Evolutionary conservation across 2,888 invertebrate genomes (phyloP).

Genomic region (Nomada ferruginata): DNA sequence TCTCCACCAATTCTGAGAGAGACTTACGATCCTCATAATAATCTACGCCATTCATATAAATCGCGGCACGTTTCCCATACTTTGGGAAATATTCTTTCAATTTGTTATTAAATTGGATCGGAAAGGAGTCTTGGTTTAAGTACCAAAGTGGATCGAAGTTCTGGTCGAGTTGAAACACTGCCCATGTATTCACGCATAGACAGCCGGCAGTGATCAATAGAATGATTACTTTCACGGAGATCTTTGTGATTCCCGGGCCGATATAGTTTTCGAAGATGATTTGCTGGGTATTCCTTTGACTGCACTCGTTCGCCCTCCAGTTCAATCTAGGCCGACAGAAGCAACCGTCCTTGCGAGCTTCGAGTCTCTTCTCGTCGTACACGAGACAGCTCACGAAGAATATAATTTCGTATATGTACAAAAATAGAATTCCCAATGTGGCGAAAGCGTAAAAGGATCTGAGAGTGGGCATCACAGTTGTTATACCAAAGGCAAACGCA

Average conservation of each 20-base stretch:
- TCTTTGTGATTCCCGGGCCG: conserved; percentile 81
- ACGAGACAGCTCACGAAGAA: conserved; percentile 85
- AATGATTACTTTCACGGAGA: conserved; percentile 81
- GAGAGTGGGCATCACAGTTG: conserved; percentile 85
- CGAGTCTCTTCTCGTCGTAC: conserved; percentile 83
- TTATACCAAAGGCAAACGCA: conserved; percentile 85
- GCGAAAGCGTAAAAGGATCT: conserved; percentile 85
- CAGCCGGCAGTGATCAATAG: conserved; percentile 78
- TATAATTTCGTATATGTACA: conserved; percentile 84
- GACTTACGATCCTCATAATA: conserved; percentile 79
- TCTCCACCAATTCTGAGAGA: conserved; percentile 73
- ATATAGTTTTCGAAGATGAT: conserved; percentile 82
- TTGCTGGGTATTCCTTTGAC: conserved; percentile 81
- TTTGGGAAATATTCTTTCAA: conserved; percentile 80
- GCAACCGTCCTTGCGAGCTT: conserved; percentile 79
- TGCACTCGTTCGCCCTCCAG: conserved; percentile 83
- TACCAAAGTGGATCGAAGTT: conserved; percentile 83
- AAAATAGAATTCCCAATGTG: conserved; percentile 84
- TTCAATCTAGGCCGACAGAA: conserved; percentile 75
- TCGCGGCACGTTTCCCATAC: conserved; percentile 79
- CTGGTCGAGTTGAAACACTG: conserved; percentile 79
- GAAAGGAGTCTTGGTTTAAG: conserved; percentile 82
- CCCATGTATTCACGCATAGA: conserved; percentile 80
- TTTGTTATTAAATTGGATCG: conserved; percentile 79
- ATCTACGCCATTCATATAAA: conserved; percentile 81